Percentiles rank a stretch among this genome's conserved stretches.
phyloP scores from a whole-genome alignment of 1,140 invertebrate species.

The Papilio aristodemus region DNA sequence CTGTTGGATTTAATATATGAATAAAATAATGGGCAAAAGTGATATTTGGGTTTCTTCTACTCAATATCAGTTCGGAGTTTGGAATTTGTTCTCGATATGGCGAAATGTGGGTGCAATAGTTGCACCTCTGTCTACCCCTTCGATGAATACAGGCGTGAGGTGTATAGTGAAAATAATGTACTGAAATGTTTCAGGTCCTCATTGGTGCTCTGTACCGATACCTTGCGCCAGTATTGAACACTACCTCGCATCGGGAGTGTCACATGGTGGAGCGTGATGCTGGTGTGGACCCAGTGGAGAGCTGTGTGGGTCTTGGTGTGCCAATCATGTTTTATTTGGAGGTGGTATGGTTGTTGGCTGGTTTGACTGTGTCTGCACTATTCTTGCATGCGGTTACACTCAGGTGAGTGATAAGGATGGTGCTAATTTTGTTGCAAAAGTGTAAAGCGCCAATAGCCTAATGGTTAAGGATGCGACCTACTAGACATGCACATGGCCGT shows the following conservation, averaged over 20 bases:
- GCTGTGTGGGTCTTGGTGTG: constrained; percentile 89
- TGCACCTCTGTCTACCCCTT: too few relatives aligned
- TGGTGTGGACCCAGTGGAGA: constrained; percentile 79
- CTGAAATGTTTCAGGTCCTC: constrained; percentile 52
- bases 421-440: neutral
- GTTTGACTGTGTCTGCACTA: constrained; percentile 82
- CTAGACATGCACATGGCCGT: too few relatives aligned
- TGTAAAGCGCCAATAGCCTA: too few relatives aligned
- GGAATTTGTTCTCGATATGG: too few relatives aligned
- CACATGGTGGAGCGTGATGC: constrained; percentile 54
- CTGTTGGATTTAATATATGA: too few relatives aligned
- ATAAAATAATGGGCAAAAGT: too few relatives aligned
- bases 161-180: too few relatives aligned
- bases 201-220: constrained; percentile 61
- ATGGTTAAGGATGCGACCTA: too few relatives aligned
- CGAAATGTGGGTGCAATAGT: too few relatives aligned
- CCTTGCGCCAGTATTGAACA: constrained; percentile 58
- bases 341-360: constrained; percentile 84
- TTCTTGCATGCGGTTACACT: constrained; percentile 75
- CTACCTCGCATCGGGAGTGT: constrained; percentile 47
- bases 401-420: constrained; percentile 45
- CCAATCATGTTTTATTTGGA: constrained; percentile 89
- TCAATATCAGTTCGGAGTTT: too few relatives aligned
- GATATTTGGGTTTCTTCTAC: too few relatives aligned
- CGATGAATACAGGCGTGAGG: too few relatives aligned